Evolutionary conservation across 2,797 vertebrate genomes (phyloP).

Genomic region (Anniella stebbinsi): DNA sequence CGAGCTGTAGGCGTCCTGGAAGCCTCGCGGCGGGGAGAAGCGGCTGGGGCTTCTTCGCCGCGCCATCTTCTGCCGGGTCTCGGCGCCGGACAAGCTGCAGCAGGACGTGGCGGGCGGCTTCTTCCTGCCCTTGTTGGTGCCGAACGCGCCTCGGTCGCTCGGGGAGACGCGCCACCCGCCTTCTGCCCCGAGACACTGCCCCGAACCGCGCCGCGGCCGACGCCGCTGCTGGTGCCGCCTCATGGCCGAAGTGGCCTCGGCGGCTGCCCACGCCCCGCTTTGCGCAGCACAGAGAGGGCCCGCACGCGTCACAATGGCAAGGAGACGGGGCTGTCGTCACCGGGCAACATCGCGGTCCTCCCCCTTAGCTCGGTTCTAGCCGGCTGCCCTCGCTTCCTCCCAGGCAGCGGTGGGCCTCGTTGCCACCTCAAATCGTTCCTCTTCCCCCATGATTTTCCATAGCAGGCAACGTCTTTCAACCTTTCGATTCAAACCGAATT

Average conservation of each 20-base stretch:
- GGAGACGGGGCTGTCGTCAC: background rate
- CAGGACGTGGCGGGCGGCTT: slow-evolving; percentile 1
- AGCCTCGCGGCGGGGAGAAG: background rate
- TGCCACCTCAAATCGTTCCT: background rate
- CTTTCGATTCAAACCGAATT: no score
- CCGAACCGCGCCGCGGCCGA: slow-evolving; percentile 39
- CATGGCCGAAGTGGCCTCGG: slow-evolving; percentile 36
- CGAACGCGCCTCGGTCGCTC: slow-evolving; percentile 3
- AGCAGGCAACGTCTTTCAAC: no score
- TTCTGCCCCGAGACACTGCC: slow-evolving; percentile 18
- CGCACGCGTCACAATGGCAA: slow-evolving; percentile 27
- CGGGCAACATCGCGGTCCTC: background rate
- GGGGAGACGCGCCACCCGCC: slow-evolving; percentile 9
- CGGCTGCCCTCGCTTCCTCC: background rate
- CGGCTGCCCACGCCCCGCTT: background rate
- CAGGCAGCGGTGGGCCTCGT: background rate
- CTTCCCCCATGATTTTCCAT: no score
- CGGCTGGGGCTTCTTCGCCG: background rate
- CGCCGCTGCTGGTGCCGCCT: slow-evolving; percentile 28
- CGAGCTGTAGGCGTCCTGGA: slow-evolving; percentile 24
- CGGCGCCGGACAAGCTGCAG: slow-evolving; percentile 3
- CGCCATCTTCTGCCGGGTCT: slow-evolving; percentile 16
- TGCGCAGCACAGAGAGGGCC: background rate
- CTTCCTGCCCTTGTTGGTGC: background rate
- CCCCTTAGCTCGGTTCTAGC: background rate